These are phyloP conservation scores for Lasaia peninsularis DNA, from an alignment of 1,140 invertebrate genomes.

Conservation along the genomic window DNA sequence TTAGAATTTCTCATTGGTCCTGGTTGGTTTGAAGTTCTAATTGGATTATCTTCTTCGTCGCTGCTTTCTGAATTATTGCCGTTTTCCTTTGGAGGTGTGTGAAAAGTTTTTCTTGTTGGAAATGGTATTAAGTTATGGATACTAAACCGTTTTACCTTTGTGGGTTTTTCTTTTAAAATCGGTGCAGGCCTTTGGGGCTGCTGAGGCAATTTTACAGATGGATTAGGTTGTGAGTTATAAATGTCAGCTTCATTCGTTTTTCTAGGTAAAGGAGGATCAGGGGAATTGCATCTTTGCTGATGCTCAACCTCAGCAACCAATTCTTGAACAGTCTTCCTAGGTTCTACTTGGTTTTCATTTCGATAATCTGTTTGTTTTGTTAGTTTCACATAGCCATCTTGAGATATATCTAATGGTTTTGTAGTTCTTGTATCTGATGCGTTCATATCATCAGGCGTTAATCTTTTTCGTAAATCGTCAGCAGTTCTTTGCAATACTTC, in stretches of 20 bases:
- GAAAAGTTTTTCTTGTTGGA: conserved; percentile 73
- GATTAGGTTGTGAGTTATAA: conserved; percentile 35
- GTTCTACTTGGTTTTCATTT: conserved; percentile 42
- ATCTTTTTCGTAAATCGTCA: conserved; percentile 63
- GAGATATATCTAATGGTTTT: conserved; percentile 63
- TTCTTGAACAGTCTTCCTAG: conserved; percentile 78
- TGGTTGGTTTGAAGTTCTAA: conserved; percentile 69
- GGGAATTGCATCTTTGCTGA: conserved; percentile 58
- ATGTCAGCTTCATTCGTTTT: conserved; percentile 43
- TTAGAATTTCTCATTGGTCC: conserved; percentile 78
- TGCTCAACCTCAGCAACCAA: conserved; percentile 79
- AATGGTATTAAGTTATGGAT: conserved; percentile 72
- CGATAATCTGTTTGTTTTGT: conserved; percentile 53
- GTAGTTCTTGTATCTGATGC: conserved; percentile 46
- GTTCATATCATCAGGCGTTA: conserved; percentile 56
- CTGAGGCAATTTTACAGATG: conserved; percentile 57
- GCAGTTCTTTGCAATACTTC: conserved; percentile 69
- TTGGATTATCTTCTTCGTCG: conserved; percentile 78
- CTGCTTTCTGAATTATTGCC: conserved; percentile 77
- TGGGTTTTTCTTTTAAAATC: conserved; percentile 67
- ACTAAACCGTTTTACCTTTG: conserved; percentile 74
- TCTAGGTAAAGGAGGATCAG: conserved; percentile 41
- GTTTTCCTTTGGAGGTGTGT: conserved; percentile 67
- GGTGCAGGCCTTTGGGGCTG: conserved; percentile 65
- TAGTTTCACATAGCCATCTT: conserved; percentile 72